Conservation (phyloP, 2,797 vertebrate species). For the Alfaro cultratus region DNA sequence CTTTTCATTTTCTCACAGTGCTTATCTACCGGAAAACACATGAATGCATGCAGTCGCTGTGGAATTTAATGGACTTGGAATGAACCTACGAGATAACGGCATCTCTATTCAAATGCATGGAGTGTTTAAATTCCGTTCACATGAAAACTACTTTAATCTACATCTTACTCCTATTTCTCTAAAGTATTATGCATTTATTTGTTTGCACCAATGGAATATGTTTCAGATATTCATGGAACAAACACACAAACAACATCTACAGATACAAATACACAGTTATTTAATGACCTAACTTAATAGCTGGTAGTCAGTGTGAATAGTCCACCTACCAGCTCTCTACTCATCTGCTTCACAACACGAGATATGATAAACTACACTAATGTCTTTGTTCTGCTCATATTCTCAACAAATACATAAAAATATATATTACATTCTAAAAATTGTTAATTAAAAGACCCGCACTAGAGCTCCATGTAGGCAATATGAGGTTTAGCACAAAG, state of each 20-base stretch:
- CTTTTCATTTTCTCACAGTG: constrained; percentile 45
- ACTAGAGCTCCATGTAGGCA: background rate
- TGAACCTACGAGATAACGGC: constrained; percentile 36
- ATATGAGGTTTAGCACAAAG: background rate
- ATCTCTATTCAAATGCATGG: background rate
- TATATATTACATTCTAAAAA: background rate
- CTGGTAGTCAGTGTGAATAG: background rate
- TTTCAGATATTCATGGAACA: constrained; percentile 2
- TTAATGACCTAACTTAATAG: background rate
- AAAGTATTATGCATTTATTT: background rate
- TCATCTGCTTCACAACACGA: background rate
- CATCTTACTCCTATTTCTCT: background rate
- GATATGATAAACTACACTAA: background rate
- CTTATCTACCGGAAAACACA: constrained; percentile 61
- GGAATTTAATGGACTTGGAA: constrained; percentile 45
- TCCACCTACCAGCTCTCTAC: background rate
- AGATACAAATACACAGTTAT: background rate
- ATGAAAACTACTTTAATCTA: background rate
- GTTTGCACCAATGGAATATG: background rate
- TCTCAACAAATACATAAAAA: background rate
- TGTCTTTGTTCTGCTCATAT: background rate
- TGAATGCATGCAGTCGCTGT: constrained; percentile 38
- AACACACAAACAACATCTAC: background rate
- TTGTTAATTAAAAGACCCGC: background rate
- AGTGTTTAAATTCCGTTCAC: background rate